These are phyloP conservation scores for Cosmia trapezina DNA, from an alignment of 2,888 invertebrate genomes.

Conservation along the genomic window DNA sequence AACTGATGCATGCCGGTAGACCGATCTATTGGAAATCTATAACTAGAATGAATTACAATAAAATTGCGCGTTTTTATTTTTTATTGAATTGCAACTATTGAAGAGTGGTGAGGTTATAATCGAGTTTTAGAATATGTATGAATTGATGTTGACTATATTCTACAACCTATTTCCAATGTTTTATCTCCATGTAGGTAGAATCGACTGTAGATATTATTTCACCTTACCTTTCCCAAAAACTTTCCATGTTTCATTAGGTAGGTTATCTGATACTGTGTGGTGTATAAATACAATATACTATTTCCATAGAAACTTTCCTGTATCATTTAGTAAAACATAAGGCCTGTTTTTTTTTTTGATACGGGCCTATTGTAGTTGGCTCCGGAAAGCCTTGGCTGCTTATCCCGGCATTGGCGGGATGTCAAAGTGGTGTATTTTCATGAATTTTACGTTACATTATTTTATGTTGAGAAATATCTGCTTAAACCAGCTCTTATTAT, in stretches of 20 bases:
- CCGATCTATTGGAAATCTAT: constrained; percentile 12
- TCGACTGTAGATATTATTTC: too few relatives aligned
- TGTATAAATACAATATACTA: background rate
- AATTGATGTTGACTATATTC: background rate
- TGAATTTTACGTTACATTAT: background rate
- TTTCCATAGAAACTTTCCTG: background rate
- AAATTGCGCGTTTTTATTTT: background rate
- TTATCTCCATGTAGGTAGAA: background rate
- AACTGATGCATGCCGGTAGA: background rate
- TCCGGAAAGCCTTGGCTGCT: too few relatives aligned
- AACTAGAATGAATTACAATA: constrained; percentile 23
- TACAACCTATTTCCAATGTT: background rate
- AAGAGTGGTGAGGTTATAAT: background rate
- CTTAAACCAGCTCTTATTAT: background rate
- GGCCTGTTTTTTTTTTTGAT: too few relatives aligned
- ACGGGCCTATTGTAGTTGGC: too few relatives aligned
- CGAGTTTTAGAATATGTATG: constrained; percentile 58
- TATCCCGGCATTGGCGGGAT: too few relatives aligned
- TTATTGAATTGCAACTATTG: constrained; percentile 4
- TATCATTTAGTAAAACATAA: background rate
- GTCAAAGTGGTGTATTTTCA: background rate
- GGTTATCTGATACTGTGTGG: background rate
- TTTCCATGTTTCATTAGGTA: background rate
- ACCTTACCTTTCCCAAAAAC: background rate
- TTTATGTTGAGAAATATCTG: background rate